phyloP scores from a whole-genome alignment of 2,888 invertebrate species.

The Carpatolechia fugitivella region DNA sequence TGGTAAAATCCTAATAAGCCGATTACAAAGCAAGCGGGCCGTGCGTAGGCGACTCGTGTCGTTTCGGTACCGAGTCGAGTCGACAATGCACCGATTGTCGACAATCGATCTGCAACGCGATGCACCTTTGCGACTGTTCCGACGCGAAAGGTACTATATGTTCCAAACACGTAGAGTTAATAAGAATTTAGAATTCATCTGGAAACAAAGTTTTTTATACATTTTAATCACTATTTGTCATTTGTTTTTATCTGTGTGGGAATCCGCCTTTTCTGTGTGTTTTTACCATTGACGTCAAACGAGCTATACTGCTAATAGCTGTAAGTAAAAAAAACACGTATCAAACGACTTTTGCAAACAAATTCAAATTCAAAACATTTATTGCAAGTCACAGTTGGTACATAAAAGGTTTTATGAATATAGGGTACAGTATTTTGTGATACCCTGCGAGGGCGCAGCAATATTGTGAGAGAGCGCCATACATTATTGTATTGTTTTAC shows the following conservation, averaged over 20 bases:
- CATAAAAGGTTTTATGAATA: no score
- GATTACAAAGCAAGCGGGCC: constrained; percentile 67
- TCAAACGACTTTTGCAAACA: constrained; percentile 45
- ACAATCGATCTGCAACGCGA: constrained; percentile 55
- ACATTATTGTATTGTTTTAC: no score
- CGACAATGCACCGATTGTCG: constrained; percentile 61
- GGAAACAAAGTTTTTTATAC: neutral
- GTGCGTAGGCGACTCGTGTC: constrained; percentile 59
- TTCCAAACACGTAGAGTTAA: neutral
- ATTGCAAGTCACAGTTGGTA: no score
- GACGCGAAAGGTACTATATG: constrained; percentile 17
- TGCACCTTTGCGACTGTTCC: constrained; percentile 27
- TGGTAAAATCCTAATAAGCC: constrained; percentile 70
- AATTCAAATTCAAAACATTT: no score
- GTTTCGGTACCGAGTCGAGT: constrained; percentile 48
- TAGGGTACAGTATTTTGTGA: no score
- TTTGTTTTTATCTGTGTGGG: neutral
- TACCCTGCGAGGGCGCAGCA: no score
- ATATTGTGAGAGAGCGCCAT: no score
- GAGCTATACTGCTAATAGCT: constrained; percentile 26
- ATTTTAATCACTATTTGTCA: neutral
- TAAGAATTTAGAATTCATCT: neutral
- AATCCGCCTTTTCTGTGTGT: neutral
- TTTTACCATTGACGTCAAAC: constrained; percentile 34
- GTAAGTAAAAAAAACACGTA: constrained; percentile 29